phyloP scores from a whole-genome alignment of 2,797 vertebrate species.

The Melanotaenia boesemani region DNA sequence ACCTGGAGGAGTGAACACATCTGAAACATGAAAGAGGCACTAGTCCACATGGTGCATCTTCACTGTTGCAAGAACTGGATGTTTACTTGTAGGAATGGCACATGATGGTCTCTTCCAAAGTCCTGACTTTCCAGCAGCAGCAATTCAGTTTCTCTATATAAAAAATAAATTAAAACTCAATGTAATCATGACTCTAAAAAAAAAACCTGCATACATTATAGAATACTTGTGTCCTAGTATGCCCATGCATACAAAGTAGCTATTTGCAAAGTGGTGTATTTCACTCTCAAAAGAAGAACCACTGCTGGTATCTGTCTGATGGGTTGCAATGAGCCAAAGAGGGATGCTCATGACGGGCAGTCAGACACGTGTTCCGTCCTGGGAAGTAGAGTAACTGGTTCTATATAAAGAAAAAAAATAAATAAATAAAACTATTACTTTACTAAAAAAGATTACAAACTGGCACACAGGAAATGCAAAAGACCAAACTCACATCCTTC shows the following conservation, averaged over 20 bases:
- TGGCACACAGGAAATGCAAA: slow-evolving; percentile 20
- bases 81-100: slow-evolving; percentile 56
- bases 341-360: slow-evolving; percentile 87
- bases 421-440: slow-evolving; percentile 23
- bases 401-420: slow-evolving; percentile 74
- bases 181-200: slow-evolving; percentile 44
- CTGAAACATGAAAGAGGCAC: slow-evolving; percentile 50
- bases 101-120: slow-evolving; percentile 48
- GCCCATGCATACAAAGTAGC: slow-evolving; percentile 41
- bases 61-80: slow-evolving; percentile 23
- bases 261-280: slow-evolving; percentile 36
- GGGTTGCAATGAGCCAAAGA: slow-evolving; percentile 88
- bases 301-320: slow-evolving; percentile 92
- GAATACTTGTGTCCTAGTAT: slow-evolving; percentile 40
- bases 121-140: slow-evolving; percentile 70
- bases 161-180: slow-evolving; percentile 84
- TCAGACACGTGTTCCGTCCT: slow-evolving; percentile 89
- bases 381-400: slow-evolving; percentile 90
- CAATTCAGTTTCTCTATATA: slow-evolving; percentile 71
- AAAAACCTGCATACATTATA: slow-evolving; percentile 38
- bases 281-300: slow-evolving; percentile 88
- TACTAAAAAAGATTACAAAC: slow-evolving; percentile 8
- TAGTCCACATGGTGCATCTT: slow-evolving; percentile 39
- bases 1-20: slow-evolving; percentile 36
- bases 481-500: slow-evolving; percentile 85